Percentiles rank a stretch among this genome's conserved stretches.
Conservation (phyloP, 2,888 invertebrate genomes). For the Melinaea marsaeus region DNA sequence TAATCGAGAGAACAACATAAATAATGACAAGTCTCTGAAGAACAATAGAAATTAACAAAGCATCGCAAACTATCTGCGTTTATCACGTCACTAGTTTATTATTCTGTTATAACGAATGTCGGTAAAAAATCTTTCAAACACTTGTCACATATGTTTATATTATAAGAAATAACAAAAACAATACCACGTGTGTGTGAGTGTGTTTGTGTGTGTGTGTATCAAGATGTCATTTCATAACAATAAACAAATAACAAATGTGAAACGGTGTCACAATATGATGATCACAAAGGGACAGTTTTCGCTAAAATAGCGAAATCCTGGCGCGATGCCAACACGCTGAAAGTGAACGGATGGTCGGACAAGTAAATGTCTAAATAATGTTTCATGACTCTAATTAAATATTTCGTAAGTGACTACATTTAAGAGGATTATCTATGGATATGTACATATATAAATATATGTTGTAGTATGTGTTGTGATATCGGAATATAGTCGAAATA, state of each 20-base stretch:
- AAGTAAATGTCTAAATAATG: conserved; percentile 4
- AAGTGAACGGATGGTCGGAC: conserved; percentile 13
- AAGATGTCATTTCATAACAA: background rate
- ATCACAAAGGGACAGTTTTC: conserved; percentile 24
- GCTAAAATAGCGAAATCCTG: conserved; percentile 29
- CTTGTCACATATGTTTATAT: too few relatives aligned
- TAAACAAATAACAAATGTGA: background rate
- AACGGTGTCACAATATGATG: conserved; percentile 17
- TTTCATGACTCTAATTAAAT: background rate
- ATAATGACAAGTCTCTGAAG: background rate
- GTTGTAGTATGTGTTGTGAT: too few relatives aligned
- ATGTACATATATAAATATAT: too few relatives aligned
- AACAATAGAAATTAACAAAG: conserved; percentile 13
- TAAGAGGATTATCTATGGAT: too few relatives aligned
- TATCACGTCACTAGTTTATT: background rate
- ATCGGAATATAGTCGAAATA: too few relatives aligned
- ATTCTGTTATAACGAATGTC: too few relatives aligned
- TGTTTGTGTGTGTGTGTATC: too few relatives aligned
- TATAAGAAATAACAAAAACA: too few relatives aligned
- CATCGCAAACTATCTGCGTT: conserved; percentile 14
- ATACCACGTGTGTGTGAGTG: too few relatives aligned
- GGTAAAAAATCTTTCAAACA: too few relatives aligned
- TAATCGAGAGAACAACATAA: background rate
- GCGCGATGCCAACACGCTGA: conserved; percentile 24
- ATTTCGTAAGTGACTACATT: background rate